Evolutionary conservation across 2,888 invertebrate species (phyloP).

Genomic region (Pardosa pseudoannulata): DNA sequence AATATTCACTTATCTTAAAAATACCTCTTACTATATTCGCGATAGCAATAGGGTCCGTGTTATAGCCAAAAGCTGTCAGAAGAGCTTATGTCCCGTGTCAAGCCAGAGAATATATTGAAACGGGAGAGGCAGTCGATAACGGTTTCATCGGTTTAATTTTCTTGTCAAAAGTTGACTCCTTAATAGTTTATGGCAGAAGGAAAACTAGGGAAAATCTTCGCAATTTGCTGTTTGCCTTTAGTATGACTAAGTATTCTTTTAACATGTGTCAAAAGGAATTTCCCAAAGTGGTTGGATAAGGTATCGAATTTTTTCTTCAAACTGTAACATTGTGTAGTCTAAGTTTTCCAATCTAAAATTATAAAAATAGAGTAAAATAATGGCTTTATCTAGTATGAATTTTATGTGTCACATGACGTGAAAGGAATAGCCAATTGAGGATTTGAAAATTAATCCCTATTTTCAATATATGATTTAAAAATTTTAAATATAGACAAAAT

Average conservation of each 20-base stretch:
- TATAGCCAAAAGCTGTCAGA: conserved; percentile 46
- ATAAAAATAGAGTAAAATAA: no score
- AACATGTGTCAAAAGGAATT: no score
- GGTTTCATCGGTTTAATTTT: conserved; percentile 49
- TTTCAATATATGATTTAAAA: no score
- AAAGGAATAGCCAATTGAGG: no score
- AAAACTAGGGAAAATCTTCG: neutral
- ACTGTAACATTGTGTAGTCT: no score
- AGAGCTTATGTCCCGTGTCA: conserved; percentile 43
- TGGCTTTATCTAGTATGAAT: no score
- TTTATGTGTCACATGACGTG: no score
- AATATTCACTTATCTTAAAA: conserved; percentile 50
- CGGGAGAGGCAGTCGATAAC: conserved; percentile 7
- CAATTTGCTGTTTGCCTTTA: neutral
- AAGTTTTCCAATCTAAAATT: no score
- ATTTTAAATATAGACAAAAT: no score
- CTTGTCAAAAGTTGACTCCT: conserved; percentile 49
- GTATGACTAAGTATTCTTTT: neutral
- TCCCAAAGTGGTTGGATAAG: no score
- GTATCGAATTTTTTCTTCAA: no score
- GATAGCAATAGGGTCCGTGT: conserved; percentile 28
- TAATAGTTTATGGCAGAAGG: conserved; percentile 5
- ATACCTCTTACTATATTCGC: conserved; percentile 30
- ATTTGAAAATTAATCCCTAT: no score
- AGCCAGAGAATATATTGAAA: conserved; percentile 41